Percentiles rank a stretch among this genome's conserved stretches.
Conservation (phyloP, 2,797 vertebrate species). For the Distichodus sexfasciatus region DNA sequence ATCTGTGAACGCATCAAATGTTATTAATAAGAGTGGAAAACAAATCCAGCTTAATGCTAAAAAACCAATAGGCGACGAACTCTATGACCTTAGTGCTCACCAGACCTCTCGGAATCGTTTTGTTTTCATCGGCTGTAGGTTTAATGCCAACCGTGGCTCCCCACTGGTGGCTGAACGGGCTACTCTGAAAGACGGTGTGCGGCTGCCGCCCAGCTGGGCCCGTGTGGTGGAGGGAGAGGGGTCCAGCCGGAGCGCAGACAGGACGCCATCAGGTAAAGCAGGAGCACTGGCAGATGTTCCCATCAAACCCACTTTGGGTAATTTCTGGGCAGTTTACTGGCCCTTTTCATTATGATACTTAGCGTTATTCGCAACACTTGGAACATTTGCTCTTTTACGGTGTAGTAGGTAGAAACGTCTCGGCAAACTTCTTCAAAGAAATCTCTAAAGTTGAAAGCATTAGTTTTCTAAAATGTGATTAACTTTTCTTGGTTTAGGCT, state of each 20-base stretch:
- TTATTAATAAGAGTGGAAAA: too few relatives aligned
- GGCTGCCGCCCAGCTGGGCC: conserved; percentile 82
- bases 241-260: conserved; percentile 51
- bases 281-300: too few relatives aligned
- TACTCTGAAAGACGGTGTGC: conserved; percentile 81
- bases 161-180: conserved; percentile 83
- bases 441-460: too few relatives aligned
- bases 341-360: neutral
- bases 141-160: conserved; percentile 88
- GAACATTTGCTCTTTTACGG: neutral
- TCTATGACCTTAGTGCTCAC: too few relatives aligned
- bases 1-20: too few relatives aligned
- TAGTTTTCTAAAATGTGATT: too few relatives aligned
- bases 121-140: conserved; percentile 66
- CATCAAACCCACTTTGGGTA: too few relatives aligned
- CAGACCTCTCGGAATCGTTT: too few relatives aligned
- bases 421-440: too few relatives aligned
- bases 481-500: too few relatives aligned
- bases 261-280: conserved; percentile 60
- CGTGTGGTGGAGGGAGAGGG: conserved; percentile 76
- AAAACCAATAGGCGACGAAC: too few relatives aligned
- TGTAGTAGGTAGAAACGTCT: neutral
- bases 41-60: too few relatives aligned
- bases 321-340: neutral
- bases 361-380: neutral